Evolutionary conservation across 2,797 vertebrate genomes (phyloP), one percentile per base, ranked within the genome.

Genomic region (Anguilla anguilla): DNA sequence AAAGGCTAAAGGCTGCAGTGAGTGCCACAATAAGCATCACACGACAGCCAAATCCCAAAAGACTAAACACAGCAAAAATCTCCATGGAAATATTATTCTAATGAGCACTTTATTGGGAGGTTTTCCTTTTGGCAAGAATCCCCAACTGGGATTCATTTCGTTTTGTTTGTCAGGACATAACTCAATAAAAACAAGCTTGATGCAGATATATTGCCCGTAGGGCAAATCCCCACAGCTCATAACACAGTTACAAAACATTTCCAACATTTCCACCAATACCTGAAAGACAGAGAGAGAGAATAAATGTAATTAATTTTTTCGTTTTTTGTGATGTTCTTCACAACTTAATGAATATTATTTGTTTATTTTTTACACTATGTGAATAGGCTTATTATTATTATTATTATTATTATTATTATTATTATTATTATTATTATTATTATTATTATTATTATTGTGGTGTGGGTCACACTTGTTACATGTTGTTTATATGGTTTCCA

Each of bases 131-230:
- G 39, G 74, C 35, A 77, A 77, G 74, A 43, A n/a, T 35, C 72
- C 35, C 72, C 69, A 35, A 74, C 28, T 74, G 28, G 2, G 28
- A 82, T 82, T 82, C 46, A 49, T 49, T 82, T 82, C 82, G 43
- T 19, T 46, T n/a, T 82, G 43, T 82, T 13, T 82, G 79, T 82
- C 39, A 51, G 46, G 22, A 49, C 35, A 31, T 25, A 82, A 77
- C 15, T 77, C 35, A 43, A 77, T 43, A 82, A 82, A 82, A 81
- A 82, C 22, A 82, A 4, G 79, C n/a, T 51, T 82, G 46, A 82
- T 49, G 46, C 17, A 82, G 11, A 39, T 51, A 46, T 46, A 2
- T 7, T 51, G 17, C 46, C 46, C 51, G 46, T 25, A 10, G 79
- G 19, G 82, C 17, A 82, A 25, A 25, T 25, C 46, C 43, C 22